phyloP scores from a whole-genome alignment of 2,797 vertebrate genomes.

The Gambusia yucatana region DNA sequence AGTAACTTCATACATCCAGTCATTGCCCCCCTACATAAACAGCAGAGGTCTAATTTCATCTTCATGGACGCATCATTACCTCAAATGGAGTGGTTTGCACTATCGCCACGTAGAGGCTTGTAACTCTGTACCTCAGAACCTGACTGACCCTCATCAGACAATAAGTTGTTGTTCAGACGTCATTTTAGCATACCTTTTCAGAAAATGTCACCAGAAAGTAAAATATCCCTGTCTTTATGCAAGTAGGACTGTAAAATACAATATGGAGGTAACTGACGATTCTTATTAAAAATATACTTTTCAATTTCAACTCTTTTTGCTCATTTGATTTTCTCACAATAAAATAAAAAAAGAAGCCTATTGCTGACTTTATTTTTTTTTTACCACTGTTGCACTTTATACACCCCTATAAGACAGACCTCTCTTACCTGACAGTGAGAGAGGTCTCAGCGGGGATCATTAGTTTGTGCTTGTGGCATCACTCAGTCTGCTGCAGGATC shows the following conservation, averaged over 20 bases:
- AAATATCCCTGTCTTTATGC: background rate
- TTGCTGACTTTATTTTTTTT: conserved; percentile 11
- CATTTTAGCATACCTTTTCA: background rate
- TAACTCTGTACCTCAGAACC: background rate
- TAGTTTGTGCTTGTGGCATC: conserved; percentile 49
- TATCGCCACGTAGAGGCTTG: background rate
- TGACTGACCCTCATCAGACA: background rate
- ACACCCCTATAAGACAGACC: conserved; percentile 39
- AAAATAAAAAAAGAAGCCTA: conserved; percentile 34
- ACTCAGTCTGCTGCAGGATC: conserved; percentile 36
- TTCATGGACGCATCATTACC: background rate
- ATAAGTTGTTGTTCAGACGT: background rate
- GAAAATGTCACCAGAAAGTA: background rate
- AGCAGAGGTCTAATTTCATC: background rate
- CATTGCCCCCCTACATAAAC: background rate
- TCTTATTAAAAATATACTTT: background rate
- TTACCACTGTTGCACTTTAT: conserved; percentile 39
- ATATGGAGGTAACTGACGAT: conserved; percentile 20
- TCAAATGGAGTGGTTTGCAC: background rate
- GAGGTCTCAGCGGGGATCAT: conserved; percentile 69
- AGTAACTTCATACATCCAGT: background rate
- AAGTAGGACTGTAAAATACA: background rate
- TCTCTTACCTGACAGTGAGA: conserved; percentile 16
- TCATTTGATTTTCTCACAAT: conserved; percentile 25
- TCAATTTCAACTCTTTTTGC: conserved; percentile 7